Base-by-base conservation (phyloP, 2,888 invertebrate genomes). In the Cecidostiba fungosa region DNA sequence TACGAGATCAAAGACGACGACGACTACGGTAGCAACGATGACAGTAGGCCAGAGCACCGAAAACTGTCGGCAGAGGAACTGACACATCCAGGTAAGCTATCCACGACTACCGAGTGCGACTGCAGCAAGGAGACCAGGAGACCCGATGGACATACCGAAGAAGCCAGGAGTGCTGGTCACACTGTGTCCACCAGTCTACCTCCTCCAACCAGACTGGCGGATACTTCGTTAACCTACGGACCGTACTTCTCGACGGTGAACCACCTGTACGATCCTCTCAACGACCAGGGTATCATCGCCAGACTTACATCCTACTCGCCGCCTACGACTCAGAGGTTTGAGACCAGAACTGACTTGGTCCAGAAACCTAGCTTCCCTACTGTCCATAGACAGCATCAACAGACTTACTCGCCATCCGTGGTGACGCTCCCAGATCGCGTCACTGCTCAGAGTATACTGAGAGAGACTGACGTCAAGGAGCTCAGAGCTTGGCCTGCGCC, bases 401-500 rank as follows among this genome's bases (percentile, higher is more conserved):
- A 69, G 0, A 43, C 43, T 0, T 66, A 23, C n/a, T 29, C 4
- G 0, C 77, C 81, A 1, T 78, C 82, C 0, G 50, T 73, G 32
- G 10, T 47, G 1, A 2, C 23, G 6, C 12, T 54, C 1, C 87
- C 89, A 3, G 88, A 89, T n/a, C 88, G 81, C 59, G 59, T 87
- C 12, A 79, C 85, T 8, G 81, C 89, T 2, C 89, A 78, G 47
- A 88, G 86, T 43, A 87, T 91, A 3, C 88, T 77, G 5, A 77
- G 66, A 0, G 84, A 85, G 6, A 14, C 23, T 32, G 62, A 36
- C 19, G 26, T 14, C 5, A 92, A 91, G 76, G 89, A 89, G 50
- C 16, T 89, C 14, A 89, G 88, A 72, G 82, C 89, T 6, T 92
- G 92, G 90, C 92, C 92, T 0, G 89, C 91, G 19, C 91, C 92